Evolutionary conservation across 2,113 vertebrate species (phyloP).

Genomic region (Ptilorrhoa leucosticta): DNA sequence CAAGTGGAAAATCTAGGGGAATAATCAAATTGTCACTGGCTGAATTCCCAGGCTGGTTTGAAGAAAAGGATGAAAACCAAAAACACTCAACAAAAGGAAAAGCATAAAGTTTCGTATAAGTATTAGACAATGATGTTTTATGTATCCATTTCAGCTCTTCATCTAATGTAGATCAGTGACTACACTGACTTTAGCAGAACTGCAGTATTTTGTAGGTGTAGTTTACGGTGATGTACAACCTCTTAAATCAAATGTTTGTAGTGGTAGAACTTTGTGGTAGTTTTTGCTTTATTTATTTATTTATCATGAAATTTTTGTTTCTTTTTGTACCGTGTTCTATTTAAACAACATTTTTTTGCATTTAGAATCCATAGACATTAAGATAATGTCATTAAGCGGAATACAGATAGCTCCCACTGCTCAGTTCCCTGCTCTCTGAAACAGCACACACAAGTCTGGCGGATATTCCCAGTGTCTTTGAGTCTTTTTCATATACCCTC

Average conservation of each 20-base stretch:
- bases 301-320: not conserved
- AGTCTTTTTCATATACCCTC: not conserved
- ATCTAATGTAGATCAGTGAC: not conserved
- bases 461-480: not conserved
- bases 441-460: not conserved
- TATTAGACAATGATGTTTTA: not conserved
- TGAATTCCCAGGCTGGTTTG: not conserved
- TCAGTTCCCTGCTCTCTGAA: not conserved
- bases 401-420: not conserved
- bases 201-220: not conserved
- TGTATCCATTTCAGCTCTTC: not conserved
- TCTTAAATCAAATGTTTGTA: not conserved
- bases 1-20: not conserved
- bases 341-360: not conserved
- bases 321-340: not conserved
- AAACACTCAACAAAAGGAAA: not conserved
- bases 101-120: not conserved
- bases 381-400: not conserved
- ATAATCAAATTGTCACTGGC: not conserved
- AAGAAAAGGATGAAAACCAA: not conserved
- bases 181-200: not conserved
- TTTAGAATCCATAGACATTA: not conserved
- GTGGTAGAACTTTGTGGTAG: not conserved
- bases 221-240: not conserved
- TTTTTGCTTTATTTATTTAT: not conserved